These are phyloP conservation scores for Catagonus wagneri DNA, from an alignment of 2,113 vertebrate genomes.

Conservation along the genomic window DNA sequence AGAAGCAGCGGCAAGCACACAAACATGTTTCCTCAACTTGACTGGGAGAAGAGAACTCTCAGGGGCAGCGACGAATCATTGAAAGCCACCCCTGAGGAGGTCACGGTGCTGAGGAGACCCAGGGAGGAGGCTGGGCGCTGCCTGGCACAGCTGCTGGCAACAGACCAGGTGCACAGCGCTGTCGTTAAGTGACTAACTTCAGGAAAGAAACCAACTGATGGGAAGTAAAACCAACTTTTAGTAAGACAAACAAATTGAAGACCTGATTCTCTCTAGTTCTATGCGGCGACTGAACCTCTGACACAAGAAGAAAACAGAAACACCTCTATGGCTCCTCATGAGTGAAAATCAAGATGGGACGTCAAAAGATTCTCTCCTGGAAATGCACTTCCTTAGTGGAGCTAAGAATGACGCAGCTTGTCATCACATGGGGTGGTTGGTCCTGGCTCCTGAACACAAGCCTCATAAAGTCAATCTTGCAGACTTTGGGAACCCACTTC, in stretches of 20 bases:
- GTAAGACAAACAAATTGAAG: background rate
- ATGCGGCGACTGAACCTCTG: background rate
- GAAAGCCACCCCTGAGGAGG: background rate
- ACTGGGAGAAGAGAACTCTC: background rate
- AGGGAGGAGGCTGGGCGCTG: background rate
- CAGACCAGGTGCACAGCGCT: background rate
- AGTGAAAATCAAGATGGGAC: background rate
- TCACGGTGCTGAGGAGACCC: background rate
- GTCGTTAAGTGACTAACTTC: background rate
- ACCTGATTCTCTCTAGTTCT: background rate
- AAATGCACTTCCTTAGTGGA: background rate
- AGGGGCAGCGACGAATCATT: background rate
- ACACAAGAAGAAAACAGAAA: conserved; percentile 6
- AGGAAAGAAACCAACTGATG: background rate
- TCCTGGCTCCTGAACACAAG: accelerated
- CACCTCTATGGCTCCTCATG: background rate
- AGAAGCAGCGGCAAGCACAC: background rate
- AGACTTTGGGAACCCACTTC: accelerated
- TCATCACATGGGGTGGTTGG: background rate
- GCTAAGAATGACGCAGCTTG: background rate
- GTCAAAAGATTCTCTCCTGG: background rate
- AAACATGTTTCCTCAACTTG: background rate
- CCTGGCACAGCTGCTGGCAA: background rate
- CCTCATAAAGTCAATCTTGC: accelerated
- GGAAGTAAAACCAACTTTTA: background rate